Conservation (phyloP, 2,113 vertebrate species). For the Grus americana region DNA sequence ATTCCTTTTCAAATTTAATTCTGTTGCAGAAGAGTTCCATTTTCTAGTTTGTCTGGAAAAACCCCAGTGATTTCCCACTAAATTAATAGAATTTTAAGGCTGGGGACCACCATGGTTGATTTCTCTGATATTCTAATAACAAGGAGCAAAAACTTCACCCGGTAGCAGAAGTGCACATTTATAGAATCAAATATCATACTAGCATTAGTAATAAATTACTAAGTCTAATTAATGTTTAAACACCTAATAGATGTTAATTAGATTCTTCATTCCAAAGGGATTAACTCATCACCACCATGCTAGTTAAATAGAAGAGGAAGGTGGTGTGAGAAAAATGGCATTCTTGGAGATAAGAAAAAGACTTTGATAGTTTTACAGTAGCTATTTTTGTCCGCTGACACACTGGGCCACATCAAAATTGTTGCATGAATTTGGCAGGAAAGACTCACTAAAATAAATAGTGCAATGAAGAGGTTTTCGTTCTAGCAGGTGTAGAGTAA, state of each 20-base stretch:
- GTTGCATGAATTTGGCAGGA: background rate
- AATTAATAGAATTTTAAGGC: background rate
- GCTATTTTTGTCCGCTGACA: background rate
- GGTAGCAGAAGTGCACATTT: background rate
- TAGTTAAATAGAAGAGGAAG: background rate
- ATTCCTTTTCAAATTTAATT: background rate
- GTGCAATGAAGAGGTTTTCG: background rate
- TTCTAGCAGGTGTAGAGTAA: background rate
- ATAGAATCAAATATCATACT: background rate
- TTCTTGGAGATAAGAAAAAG: background rate
- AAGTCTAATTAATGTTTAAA: background rate
- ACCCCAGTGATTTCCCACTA: background rate
- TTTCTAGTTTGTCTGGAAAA: background rate
- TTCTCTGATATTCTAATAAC: background rate
- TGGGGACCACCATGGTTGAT: background rate
- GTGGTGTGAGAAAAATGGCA: background rate
- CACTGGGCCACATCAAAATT: background rate
- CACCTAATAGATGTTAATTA: conserved; percentile 1
- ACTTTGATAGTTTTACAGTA: background rate
- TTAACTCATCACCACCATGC: background rate
- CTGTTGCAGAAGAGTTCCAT: background rate
- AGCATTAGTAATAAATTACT: background rate
- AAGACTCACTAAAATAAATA: background rate
- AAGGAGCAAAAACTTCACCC: background rate
- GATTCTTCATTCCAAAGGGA: background rate